Evolutionary conservation across 2,888 invertebrate genomes (phyloP).

Genomic region (Drosophila subsilvestris): DNA sequence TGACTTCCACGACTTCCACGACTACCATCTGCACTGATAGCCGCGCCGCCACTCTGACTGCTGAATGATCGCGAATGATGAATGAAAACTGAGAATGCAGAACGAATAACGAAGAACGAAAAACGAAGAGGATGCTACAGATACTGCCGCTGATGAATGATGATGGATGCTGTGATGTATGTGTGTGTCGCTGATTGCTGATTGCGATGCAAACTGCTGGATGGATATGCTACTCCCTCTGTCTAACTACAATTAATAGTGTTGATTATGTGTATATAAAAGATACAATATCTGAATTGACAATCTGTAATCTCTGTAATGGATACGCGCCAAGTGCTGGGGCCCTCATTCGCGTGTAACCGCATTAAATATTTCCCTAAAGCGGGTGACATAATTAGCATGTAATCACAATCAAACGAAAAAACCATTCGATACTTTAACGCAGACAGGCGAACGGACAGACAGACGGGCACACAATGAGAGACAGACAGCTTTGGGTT

Average conservation of each 20-base stretch:
- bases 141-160: neutral
- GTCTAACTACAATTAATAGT: neutral
- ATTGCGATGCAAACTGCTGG: slow-evolving; percentile 3
- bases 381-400: slow-evolving; percentile 69
- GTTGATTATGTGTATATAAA: slow-evolving; percentile 29
- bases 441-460: neutral
- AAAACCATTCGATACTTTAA: slow-evolving; percentile 37
- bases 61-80: slow-evolving; percentile 40
- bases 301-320: neutral
- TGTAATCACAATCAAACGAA: slow-evolving; percentile 50
- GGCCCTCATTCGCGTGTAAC: neutral
- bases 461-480: neutral
- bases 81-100: slow-evolving; percentile 28
- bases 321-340: slow-evolving; percentile 4
- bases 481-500: neutral
- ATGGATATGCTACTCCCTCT: slow-evolving; percentile 8
- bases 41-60: slow-evolving; percentile 17
- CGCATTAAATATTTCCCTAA: slow-evolving; percentile 17
- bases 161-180: slow-evolving; percentile 42
- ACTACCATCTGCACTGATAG: slow-evolving; percentile 69
- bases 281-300: slow-evolving; percentile 33
- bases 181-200: slow-evolving; percentile 41
- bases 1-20: slow-evolving; percentile 64
- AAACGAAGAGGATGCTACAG: slow-evolving; percentile 10
- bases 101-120: slow-evolving; percentile 8